Evolutionary conservation across 2,888 invertebrate genomes (phyloP), one percentile per base, ranked within the genome.

Genomic region (Eretmocerus hayati): DNA sequence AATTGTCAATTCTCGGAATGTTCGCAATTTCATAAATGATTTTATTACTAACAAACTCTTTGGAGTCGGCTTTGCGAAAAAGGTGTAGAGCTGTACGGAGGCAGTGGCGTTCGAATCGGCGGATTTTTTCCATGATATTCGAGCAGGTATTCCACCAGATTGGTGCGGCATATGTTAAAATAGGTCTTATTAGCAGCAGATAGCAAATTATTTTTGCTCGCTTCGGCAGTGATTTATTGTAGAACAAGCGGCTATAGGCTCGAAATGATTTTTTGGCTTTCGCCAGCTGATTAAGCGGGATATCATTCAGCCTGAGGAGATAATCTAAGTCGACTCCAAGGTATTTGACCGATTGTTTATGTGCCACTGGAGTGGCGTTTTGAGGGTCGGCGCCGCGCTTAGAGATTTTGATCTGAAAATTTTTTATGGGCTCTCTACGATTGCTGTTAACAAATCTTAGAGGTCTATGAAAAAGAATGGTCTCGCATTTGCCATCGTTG

Each of bases 241-340:
- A 52, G 16, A 58, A 58, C 11, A 58, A 32, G n/a, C 40, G 16
- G 2, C 20, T 39, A 2, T 32, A 4, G 1, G 39, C 8, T 13
- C 20, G 16, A 15, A 51, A 48, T 1, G 51, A 30, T 1, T 37
- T 39, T 18, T 35, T 37, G 5, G 51, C 48, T 45, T 50, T 53
- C 9, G 22, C 1, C 33, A 48, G 21, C 16, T 51, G 46, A 8
- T 23, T 39, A n/a, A 41, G 21, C 8, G 40, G 16, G n/a, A 50
- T 52, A 2, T 30, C 13, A 13, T 26, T 50, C 9, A 42, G 18
- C n/a, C 32, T 19, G 21, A 47, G 0, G 4, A 46, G 21, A 1
- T 49, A 16, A 11, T 54, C 49, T 4, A 54, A 5, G 6, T 39
- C 2, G 3, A 39, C n/a, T 9, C 39, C 39, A 16, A 39, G 8